Base-by-base conservation (phyloP, 30 jellyfish, hydroid and myxozoan genomes). In the Aurelia sp. region DNA sequence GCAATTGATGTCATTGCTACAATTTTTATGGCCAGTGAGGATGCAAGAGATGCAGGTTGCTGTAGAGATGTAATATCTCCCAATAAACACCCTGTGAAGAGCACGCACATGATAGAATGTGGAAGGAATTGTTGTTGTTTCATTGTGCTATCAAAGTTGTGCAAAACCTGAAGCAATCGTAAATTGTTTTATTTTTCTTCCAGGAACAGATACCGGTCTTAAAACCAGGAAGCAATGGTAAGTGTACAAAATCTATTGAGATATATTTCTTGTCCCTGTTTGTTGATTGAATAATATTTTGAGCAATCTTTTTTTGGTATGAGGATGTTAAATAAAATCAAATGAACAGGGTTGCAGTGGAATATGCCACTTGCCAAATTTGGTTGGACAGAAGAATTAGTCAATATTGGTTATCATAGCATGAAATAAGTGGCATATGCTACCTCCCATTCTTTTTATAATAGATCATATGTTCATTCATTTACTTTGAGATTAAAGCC, bases 161-260 rank as follows among this genome's bases (percentile, higher is more conserved):
- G 24, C 31, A 13, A 67, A 67, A n/a, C 20, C 18, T 67, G 24
- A 67, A 67, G 47, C 38, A 18, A 3, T 31, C 20, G 27, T 67
- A 50, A 38, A 27, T 55, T 9, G 5, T 2, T 21, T 12, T 59
- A 8, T 61, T n/a, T 61, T 59, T 5, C 50, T 57, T 69, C 27
- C 58, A 91, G 98, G 98, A 91, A 81, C 82, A 85, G 67, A 79
- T 93, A 47, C 96, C 93, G 60, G 53, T 86, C 18, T 85, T 89
- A n/a, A 91, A 91, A 86, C 96, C 96, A 20, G 94, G 98, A 10
- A 71, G 70, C 33, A 91, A 91, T 91, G 93, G 98, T 79, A 78
- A 77, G 90, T 35, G 13, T 60, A 13, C 20, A 8, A 44, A 27
- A 27, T 27, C n/a, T 27, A 1, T 27, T 27, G 33, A 2, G 8